These are phyloP conservation scores for Petrocephalus schoutedeni DNA, from an alignment of 2,797 vertebrate species.

Conservation along the genomic window DNA sequence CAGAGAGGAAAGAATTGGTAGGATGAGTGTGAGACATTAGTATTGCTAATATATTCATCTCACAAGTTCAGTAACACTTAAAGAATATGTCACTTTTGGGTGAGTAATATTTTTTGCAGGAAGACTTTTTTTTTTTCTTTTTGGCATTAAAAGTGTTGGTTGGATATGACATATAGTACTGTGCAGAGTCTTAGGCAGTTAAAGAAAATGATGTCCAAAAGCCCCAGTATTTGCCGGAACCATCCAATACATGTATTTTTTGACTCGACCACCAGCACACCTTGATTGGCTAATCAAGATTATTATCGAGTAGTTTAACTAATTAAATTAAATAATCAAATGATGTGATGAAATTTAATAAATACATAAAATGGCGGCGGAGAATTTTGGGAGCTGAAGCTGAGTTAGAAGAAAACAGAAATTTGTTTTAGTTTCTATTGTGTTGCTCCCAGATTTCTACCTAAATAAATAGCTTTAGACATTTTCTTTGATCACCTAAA, in stretches of 20 bases:
- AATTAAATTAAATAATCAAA: not conserved
- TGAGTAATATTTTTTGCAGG: not conserved
- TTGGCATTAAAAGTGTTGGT: not conserved
- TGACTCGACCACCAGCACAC: not conserved
- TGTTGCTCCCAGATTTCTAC: not conserved
- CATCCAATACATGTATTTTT: not conserved
- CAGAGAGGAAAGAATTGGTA: not conserved
- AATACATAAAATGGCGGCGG: not conserved
- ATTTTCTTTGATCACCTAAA: not conserved
- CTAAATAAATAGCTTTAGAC: not conserved
- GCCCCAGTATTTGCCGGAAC: not conserved
- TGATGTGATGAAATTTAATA: not conserved
- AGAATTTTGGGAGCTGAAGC: not conserved
- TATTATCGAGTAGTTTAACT: not conserved
- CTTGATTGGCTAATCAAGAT: not conserved
- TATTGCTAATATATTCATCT: slow-evolving; percentile 3
- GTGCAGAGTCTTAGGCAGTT: not conserved
- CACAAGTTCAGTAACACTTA: not conserved
- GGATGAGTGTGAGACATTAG: not conserved
- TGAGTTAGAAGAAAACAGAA: not conserved
- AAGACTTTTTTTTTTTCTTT: not conserved
- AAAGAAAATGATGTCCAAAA: not conserved
- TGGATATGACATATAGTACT: not conserved
- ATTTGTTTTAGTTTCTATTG: not conserved
- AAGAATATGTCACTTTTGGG: not conserved